Evolutionary conservation across 2,888 invertebrate genomes (phyloP).

Genomic region (Brachyopa scutellaris): DNA sequence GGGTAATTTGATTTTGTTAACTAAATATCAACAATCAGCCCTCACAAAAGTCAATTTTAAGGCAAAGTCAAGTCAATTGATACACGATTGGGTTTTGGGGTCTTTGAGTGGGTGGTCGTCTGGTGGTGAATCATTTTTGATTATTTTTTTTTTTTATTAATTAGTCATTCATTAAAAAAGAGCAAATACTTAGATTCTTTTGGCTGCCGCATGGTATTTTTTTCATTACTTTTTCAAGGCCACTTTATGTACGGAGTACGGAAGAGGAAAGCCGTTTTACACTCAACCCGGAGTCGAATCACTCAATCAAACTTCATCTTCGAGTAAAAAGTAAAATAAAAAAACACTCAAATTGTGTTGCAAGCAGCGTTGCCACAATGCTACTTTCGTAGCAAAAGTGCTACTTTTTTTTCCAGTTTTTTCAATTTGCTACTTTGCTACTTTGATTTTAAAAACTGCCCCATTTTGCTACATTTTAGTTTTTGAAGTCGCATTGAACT

Average conservation of each 20-base stretch:
- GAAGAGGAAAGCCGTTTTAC: not conserved
- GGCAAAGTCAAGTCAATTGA: slow-evolving; percentile 6
- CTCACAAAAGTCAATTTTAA: slow-evolving; percentile 12
- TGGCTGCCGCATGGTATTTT: not conserved
- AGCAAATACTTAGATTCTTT: not conserved
- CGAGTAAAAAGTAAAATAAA: not conserved
- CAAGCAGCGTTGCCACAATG: not conserved
- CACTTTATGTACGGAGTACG: not conserved
- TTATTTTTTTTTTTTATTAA: slow-evolving; percentile 10
- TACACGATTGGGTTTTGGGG: not conserved
- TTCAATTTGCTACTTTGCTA: too few relatives aligned
- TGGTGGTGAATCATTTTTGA: slow-evolving; percentile 26
- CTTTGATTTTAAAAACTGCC: too few relatives aligned
- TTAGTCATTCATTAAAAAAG: slow-evolving; percentile 29
- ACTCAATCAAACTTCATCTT: not conserved
- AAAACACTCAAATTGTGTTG: slow-evolving; percentile 13
- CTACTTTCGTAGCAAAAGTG: too few relatives aligned
- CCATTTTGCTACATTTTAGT: too few relatives aligned
- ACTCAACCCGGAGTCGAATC: not conserved
- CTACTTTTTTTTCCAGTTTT: too few relatives aligned
- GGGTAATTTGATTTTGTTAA: slow-evolving; percentile 24
- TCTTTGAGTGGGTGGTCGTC: not conserved
- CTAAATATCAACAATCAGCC: not conserved
- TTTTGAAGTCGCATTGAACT: too few relatives aligned
- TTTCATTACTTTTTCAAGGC: not conserved